phyloP scores from a whole-genome alignment of 2,113 vertebrate genomes.

The Antechinus flavipes region DNA sequence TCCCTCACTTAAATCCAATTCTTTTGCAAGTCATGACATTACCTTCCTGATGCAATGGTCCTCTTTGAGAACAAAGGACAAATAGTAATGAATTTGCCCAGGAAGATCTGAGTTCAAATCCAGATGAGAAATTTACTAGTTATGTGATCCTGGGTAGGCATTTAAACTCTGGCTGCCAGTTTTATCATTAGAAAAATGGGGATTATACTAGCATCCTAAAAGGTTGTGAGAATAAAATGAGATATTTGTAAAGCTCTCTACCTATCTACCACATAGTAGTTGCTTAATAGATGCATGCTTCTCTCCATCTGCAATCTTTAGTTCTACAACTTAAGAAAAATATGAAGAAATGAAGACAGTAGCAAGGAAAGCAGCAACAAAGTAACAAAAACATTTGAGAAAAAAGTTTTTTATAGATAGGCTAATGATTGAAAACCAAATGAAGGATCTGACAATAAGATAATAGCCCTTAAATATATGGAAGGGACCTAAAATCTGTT shows the following conservation, averaged over 20 bases:
- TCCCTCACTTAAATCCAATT: too few species aligned
- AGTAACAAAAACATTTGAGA: constrained; percentile 28
- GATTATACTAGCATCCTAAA: background rate
- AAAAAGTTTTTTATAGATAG: background rate
- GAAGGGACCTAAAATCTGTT: constrained; percentile 12
- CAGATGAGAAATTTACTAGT: background rate
- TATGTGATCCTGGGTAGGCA: background rate
- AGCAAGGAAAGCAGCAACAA: background rate
- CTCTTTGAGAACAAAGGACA: too few species aligned
- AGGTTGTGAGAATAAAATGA: background rate
- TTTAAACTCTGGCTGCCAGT: background rate
- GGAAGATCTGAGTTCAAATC: background rate
- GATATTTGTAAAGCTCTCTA: background rate
- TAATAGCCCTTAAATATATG: background rate
- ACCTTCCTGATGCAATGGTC: too few species aligned
- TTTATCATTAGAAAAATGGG: background rate
- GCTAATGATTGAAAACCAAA: constrained; percentile 6
- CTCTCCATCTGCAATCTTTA: background rate
- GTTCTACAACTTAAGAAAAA: constrained; percentile 8
- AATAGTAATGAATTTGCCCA: background rate
- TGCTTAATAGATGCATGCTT: background rate
- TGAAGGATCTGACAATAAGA: background rate
- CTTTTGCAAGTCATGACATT: too few species aligned
- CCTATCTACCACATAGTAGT: background rate
- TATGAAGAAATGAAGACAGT: background rate